Conservation (phyloP, 2,113 vertebrate genomes). For the Gasterosteus aculeatus region DNA sequence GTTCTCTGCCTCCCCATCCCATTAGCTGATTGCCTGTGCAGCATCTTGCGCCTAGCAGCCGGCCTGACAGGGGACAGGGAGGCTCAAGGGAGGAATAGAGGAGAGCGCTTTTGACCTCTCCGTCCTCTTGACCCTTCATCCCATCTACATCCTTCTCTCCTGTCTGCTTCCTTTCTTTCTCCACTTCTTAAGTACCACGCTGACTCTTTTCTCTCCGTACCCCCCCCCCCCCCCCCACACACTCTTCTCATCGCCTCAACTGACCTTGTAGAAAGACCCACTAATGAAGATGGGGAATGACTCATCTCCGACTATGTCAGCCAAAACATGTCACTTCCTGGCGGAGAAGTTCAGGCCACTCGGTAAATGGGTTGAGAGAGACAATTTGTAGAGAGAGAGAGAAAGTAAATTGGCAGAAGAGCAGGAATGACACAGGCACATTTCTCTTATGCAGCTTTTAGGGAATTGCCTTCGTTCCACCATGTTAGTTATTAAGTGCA, state of each 20-base stretch:
- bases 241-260: not conserved
- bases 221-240: not conserved
- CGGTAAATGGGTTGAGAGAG: conserved; percentile 24
- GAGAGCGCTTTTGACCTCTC: conserved; percentile 54
- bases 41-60: conserved; percentile 29
- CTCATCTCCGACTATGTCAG: conserved; percentile 47
- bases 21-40: conserved; percentile 75
- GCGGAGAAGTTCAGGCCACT: conserved; percentile 38
- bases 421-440: conserved; percentile 15
- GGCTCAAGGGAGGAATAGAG: conserved; percentile 25
- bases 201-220: not conserved
- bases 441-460: conserved; percentile 47
- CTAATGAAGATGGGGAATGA: conserved; percentile 58
- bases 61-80: conserved; percentile 37
- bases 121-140: conserved; percentile 37
- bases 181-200: not conserved
- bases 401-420: conserved; percentile 45
- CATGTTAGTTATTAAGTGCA: conserved; percentile 34
- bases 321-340: conserved; percentile 53
- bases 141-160: conserved; percentile 10
- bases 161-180: not conserved
- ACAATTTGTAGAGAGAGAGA: conserved; percentile 5
- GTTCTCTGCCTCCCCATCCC: conserved; percentile 34
- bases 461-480: conserved; percentile 52
- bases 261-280: conserved; percentile 57